phyloP scores from a whole-genome alignment of 1,140 invertebrate genomes.

The Phymastichus coffea region DNA sequence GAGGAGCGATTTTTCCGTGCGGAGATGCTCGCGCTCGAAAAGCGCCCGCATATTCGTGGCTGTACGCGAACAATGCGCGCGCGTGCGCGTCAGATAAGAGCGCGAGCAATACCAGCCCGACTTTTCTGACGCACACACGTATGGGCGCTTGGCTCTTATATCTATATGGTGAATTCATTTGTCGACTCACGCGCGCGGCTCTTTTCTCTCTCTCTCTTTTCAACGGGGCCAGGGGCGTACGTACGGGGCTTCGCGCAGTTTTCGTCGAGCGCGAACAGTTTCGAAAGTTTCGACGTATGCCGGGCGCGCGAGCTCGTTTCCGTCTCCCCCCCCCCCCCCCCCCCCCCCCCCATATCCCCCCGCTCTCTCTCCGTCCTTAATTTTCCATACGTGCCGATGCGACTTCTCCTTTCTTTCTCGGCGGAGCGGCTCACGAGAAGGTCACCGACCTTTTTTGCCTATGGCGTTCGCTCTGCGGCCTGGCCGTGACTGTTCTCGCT shows the following conservation, averaged over 20 bases:
- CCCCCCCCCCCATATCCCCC: not conserved
- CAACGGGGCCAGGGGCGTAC: slow-evolving; percentile 1
- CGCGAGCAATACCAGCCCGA: too few species aligned
- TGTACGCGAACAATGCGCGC: too few species aligned
- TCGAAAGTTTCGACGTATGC: not conserved
- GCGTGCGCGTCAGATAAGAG: too few species aligned
- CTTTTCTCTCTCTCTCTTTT: too few species aligned
- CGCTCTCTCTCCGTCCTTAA: not conserved
- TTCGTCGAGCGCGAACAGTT: not conserved
- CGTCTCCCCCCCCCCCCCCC: not conserved
- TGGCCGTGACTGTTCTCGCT: too few species aligned
- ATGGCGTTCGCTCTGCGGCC: too few species aligned
- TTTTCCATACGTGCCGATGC: not conserved
- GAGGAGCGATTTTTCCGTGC: slow-evolving; percentile 8
- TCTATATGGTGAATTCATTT: too few species aligned
- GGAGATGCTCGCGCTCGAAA: not conserved
- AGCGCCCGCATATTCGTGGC: not conserved
- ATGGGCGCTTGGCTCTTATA: too few species aligned
- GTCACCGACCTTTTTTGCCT: too few species aligned
- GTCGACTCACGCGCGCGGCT: not conserved
- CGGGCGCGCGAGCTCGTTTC: not conserved
- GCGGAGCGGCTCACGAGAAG: too few species aligned
- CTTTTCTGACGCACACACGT: too few species aligned
- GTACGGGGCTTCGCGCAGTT: slow-evolving; percentile 12
- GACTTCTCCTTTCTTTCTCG: not conserved